These are phyloP conservation scores for Protonibea diacanthus DNA, from an alignment of 2,797 vertebrate species.

Conservation along the genomic window DNA sequence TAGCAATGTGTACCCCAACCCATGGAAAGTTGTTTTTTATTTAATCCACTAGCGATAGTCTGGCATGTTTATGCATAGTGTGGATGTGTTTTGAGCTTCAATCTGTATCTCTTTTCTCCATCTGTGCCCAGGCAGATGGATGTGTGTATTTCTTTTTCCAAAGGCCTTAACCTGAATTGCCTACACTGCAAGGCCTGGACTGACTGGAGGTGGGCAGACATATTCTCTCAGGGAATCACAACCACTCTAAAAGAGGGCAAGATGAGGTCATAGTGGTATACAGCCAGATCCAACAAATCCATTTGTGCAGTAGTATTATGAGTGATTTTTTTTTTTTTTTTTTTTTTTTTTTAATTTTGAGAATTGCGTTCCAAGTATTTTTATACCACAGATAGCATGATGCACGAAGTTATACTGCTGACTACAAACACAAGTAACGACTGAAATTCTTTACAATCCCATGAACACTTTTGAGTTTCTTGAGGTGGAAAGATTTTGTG, in stretches of 20 bases:
- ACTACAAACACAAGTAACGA: background rate
- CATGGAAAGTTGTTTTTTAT: slow-evolving; percentile 13
- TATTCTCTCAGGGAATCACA: slow-evolving; percentile 20
- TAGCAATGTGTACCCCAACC: slow-evolving; percentile 1
- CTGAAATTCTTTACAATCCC: background rate
- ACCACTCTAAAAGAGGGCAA: slow-evolving; percentile 12
- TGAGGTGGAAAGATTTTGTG: slow-evolving; percentile 5
- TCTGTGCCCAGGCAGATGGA: slow-evolving; percentile 41
- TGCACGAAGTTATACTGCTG: background rate
- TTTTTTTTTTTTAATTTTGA: background rate
- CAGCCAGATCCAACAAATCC: background rate
- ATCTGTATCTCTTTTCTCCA: slow-evolving; percentile 24
- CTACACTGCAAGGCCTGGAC: background rate
- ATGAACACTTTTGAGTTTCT: slow-evolving; percentile 17
- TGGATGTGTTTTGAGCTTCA: slow-evolving; percentile 18
- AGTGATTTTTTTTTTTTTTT: background rate
- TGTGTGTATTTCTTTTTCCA: slow-evolving; percentile 6
- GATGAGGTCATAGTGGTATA: slow-evolving; percentile 7
- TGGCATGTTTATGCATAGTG: slow-evolving; percentile 3
- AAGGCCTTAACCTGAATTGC: slow-evolving; percentile 25
- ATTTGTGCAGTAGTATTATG: background rate
- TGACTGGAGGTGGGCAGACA: slow-evolving; percentile 20
- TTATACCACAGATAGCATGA: background rate
- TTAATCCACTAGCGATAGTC: background rate
- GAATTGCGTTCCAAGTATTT: background rate